These are phyloP conservation scores for Emmelina monodactyla DNA, from an alignment of 2,888 invertebrate genomes.

Conservation along the genomic window DNA sequence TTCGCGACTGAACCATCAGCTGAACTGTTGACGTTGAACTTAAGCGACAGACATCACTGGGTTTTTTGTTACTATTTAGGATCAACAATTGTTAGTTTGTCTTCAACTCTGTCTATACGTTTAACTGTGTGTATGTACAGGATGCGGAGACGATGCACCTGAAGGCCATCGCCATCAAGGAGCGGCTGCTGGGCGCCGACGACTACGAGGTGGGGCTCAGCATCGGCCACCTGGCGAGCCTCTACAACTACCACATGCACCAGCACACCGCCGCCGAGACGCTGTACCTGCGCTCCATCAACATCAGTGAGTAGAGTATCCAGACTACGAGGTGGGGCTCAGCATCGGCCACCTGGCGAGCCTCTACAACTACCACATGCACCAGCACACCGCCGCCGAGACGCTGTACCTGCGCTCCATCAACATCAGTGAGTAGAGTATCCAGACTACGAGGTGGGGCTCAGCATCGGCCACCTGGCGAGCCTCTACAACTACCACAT, in stretches of 20 bases:
- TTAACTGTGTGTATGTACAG: constrained; percentile 44
- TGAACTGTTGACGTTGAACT: too few species aligned
- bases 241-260: constrained; percentile 95
- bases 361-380: constrained; percentile 95
- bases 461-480: constrained; percentile 92
- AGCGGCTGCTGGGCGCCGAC: constrained; percentile 81
- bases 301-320: constrained; percentile 87
- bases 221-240: constrained; percentile 90
- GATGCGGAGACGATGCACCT: constrained; percentile 93
- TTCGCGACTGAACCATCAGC: too few species aligned
- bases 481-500: constrained; percentile 96
- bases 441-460: constrained; percentile 89
- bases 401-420: constrained; percentile 87
- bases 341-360: constrained; percentile 94
- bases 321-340: constrained; percentile 89
- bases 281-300: constrained; percentile 86
- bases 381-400: constrained; percentile 85
- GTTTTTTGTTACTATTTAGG: too few species aligned
- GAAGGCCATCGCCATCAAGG: constrained; percentile 91
- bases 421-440: constrained; percentile 84
- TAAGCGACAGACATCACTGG: too few species aligned
- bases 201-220: constrained; percentile 93
- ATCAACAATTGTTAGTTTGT: too few species aligned
- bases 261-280: constrained; percentile 86
- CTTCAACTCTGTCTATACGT: too few species aligned